Evolutionary conservation across 2,797 vertebrate genomes (phyloP).

Genomic region (Takifugu ocellatus): DNA sequence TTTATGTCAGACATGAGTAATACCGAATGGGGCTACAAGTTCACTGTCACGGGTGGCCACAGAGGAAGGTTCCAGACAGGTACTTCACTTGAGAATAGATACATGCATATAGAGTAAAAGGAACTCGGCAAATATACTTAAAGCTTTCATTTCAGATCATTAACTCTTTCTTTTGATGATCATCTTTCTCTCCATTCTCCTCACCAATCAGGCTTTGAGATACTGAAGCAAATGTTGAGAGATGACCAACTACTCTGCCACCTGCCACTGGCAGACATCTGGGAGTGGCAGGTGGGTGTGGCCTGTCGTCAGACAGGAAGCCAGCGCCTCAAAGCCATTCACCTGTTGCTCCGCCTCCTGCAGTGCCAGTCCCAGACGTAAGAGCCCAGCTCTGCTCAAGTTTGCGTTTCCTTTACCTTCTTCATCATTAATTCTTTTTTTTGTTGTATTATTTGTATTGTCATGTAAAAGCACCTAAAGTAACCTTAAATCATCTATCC

Average conservation of each 20-base stretch:
- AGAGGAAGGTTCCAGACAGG: constrained; percentile 97
- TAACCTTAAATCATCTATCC: not conserved
- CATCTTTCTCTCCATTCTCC: not conserved
- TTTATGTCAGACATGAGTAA: constrained; percentile 98
- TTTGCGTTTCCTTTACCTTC: not conserved
- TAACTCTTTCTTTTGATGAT: not conserved
- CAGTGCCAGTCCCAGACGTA: constrained; percentile 84
- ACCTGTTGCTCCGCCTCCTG: constrained; percentile 88
- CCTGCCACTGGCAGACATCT: constrained; percentile 86
- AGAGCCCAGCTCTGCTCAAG: constrained; percentile 13
- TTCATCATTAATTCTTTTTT: not conserved
- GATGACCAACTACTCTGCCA: constrained; percentile 84
- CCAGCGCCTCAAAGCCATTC: constrained; percentile 91
- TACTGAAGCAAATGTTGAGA: constrained; percentile 93
- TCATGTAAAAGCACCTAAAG: not conserved
- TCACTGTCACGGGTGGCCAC: constrained; percentile 93
- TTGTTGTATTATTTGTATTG: not conserved
- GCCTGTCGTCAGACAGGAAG: constrained; percentile 92
- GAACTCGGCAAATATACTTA: not conserved
- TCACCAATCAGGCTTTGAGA: constrained; percentile 86
- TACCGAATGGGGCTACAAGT: constrained; percentile 98
- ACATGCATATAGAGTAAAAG: not conserved
- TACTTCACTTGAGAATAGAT: constrained; percentile 34
- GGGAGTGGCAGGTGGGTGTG: constrained; percentile 97
- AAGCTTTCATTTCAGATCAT: not conserved